Conservation (phyloP, 35 echinoderm and acorn worm genomes). For the Ophioderma brevispina region DNA sequence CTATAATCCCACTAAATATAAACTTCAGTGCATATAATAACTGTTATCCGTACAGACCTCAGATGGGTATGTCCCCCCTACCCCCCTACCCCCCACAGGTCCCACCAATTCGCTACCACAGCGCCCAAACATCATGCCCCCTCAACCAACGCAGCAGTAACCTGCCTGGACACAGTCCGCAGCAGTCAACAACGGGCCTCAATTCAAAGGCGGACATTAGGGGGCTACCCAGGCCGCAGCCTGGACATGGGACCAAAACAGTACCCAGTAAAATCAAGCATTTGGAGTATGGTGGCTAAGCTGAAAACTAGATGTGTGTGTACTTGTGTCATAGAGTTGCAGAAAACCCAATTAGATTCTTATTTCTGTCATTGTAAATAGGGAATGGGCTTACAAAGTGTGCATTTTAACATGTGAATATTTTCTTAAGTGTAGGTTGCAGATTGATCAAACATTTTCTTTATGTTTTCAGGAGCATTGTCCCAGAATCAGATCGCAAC, state of each 20-base stretch:
- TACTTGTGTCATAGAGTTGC: no score
- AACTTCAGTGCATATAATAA: no score
- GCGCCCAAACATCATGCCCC: not conserved
- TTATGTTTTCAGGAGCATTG: not conserved
- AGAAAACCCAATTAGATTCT: no score
- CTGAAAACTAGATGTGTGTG: no score
- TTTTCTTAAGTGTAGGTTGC: no score
- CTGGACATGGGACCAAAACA: not conserved
- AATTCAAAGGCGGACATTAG: conserved; percentile 1
- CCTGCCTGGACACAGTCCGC: not conserved
- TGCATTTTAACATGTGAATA: no score
- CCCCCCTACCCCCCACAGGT: not conserved
- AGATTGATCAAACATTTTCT: no score
- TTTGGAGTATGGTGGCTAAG: conserved; percentile 74
- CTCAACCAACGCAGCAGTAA: conserved; percentile 8
- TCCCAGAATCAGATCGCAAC: not conserved
- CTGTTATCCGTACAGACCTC: not conserved
- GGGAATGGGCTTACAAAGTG: no score
- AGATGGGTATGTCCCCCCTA: not conserved
- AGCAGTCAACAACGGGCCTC: not conserved
- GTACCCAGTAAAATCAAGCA: conserved; percentile 77
- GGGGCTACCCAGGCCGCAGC: conserved; percentile 10
- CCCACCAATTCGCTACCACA: not conserved
- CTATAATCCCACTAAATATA: no score
- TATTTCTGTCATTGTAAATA: no score